phyloP scores from a whole-genome alignment of 2,113 vertebrate genomes.

The Dolichotis patagonum region DNA sequence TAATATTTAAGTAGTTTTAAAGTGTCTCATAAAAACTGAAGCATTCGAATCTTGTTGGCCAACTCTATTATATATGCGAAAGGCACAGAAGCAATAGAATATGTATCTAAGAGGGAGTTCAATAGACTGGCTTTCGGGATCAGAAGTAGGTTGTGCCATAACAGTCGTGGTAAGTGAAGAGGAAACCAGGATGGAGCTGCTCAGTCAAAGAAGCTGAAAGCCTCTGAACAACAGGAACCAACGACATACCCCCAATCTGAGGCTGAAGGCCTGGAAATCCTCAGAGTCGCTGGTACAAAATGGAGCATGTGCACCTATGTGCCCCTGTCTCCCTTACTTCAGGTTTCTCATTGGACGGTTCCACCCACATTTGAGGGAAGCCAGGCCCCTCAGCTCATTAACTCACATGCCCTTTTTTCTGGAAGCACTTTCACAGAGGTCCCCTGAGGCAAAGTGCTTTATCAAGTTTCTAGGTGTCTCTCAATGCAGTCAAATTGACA shows the following conservation, averaged over 20 bases:
- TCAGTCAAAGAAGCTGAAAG: background rate
- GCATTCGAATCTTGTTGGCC: background rate
- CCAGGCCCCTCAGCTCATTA: no score
- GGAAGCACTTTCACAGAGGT: no score
- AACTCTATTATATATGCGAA: background rate
- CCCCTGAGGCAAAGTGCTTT: background rate
- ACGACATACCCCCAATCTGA: rapidly evolving
- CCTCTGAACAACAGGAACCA: background rate
- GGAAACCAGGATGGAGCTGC: background rate
- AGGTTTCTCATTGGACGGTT: background rate
- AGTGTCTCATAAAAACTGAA: background rate
- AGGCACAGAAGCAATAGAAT: background rate
- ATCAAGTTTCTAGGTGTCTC: background rate
- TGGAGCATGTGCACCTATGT: background rate
- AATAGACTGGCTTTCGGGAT: background rate
- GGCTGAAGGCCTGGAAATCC: background rate
- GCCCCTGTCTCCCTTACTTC: background rate
- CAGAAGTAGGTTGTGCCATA: background rate
- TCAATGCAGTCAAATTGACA: background rate
- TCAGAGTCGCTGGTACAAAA: background rate
- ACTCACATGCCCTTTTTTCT: background rate
- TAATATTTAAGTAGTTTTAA: background rate
- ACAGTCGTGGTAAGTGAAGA: background rate
- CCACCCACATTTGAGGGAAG: background rate
- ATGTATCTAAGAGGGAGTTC: background rate